Evolutionary conservation across 2,797 vertebrate genomes (phyloP).

Genomic region (Alectoris magna): DNA sequence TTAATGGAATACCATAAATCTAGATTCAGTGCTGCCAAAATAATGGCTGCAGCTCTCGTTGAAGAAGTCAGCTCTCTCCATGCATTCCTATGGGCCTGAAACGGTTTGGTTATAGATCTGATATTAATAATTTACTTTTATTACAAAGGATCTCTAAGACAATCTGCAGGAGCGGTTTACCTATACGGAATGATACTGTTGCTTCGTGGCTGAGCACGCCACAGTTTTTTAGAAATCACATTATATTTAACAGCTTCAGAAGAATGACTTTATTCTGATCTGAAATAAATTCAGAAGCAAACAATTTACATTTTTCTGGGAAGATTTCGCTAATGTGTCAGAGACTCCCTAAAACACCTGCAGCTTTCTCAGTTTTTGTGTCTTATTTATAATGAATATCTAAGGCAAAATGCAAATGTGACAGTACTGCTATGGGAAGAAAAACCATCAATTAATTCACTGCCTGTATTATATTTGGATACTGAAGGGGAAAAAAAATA

Average conservation of each 20-base stretch:
- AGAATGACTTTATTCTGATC: neutral
- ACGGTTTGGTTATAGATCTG: constrained; percentile 21
- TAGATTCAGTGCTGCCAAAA: constrained; percentile 64
- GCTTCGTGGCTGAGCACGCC: neutral
- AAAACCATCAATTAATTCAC: neutral
- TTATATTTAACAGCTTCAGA: constrained; percentile 19
- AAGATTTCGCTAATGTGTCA: constrained; percentile 3
- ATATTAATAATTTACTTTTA: constrained; percentile 37
- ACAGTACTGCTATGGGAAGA: neutral
- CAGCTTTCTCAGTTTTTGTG: neutral
- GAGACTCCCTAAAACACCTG: neutral
- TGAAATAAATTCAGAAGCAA: constrained; percentile 17
- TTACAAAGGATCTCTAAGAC: constrained; percentile 26
- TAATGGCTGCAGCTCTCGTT: constrained; percentile 38
- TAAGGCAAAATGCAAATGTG: neutral
- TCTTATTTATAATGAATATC: neutral
- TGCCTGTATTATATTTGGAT: neutral
- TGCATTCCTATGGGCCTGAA: constrained; percentile 38
- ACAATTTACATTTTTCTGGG: neutral
- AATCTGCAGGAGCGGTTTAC: neutral
- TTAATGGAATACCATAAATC: constrained; percentile 76
- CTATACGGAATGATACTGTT: neutral
- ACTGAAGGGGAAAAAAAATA: neutral
- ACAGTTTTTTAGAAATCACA: neutral
- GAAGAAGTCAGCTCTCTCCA: constrained; percentile 38